Conservation (phyloP, 2,797 vertebrate species). For the Macropus fuliginosus region DNA sequence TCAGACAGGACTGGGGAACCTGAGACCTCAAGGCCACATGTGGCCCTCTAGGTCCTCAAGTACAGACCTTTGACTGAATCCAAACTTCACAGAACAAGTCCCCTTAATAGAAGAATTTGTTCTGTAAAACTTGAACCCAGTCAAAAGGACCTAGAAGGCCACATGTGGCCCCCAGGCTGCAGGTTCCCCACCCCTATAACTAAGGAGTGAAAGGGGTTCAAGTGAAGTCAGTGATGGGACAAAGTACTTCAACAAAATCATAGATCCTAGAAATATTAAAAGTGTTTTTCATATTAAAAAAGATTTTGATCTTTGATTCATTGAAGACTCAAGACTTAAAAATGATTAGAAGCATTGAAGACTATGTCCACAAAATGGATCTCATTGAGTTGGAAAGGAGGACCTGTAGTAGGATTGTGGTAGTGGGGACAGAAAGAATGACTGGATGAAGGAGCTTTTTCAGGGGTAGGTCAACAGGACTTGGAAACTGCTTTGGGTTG, state of each 20-base stretch:
- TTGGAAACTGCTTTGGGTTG: neutral
- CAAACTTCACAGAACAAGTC: too few relatives aligned
- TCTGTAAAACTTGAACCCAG: too few relatives aligned
- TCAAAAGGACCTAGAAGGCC: too few relatives aligned
- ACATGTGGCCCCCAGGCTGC: too few relatives aligned
- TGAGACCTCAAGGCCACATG: too few relatives aligned
- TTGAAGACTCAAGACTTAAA: neutral
- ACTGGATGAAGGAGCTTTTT: neutral
- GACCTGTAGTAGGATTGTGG: neutral
- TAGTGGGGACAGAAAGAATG: neutral
- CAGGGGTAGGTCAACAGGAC: neutral
- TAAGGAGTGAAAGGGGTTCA: neutral
- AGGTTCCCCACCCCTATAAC: too few relatives aligned
- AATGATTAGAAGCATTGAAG: neutral
- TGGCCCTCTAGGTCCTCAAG: too few relatives aligned
- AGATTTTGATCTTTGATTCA: neutral
- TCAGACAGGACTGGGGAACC: too few relatives aligned
- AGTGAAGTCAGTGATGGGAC: neutral
- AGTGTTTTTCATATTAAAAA: neutral
- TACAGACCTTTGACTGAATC: too few relatives aligned
- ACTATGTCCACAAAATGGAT: neutral
- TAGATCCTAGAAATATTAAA: neutral
- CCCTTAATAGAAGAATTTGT: too few relatives aligned
- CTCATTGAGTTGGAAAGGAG: neutral
- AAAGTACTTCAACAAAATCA: neutral